Percentiles rank a stretch among this genome's conserved stretches.
Conservation (phyloP, 2,797 vertebrate species). For the Anguilla anguilla region DNA sequence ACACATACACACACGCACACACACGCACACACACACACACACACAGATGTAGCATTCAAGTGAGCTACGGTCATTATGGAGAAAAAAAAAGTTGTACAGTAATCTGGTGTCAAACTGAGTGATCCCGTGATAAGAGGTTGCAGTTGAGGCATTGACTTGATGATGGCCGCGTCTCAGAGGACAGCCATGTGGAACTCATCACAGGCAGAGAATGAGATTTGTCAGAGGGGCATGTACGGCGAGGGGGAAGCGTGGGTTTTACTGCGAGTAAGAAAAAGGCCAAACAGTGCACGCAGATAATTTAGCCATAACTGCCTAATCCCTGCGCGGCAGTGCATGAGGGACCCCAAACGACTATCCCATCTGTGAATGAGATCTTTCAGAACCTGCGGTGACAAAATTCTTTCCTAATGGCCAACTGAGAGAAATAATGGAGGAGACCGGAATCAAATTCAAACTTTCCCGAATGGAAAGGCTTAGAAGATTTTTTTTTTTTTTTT, state of each 20-base stretch:
- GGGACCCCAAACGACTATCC: conserved; percentile 19
- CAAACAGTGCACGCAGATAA: conserved; percentile 12
- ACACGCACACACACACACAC: neutral
- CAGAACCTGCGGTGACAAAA: conserved; percentile 5
- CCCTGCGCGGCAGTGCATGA: neutral
- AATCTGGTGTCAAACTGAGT: conserved; percentile 1
- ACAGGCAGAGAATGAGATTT: neutral
- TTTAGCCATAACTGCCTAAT: conserved; percentile 22
- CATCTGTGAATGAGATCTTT: conserved; percentile 17
- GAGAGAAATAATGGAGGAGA: conserved; percentile 11
- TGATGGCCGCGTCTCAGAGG: neutral
- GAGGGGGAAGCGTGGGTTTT: conserved; percentile 3
- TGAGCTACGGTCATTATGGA: neutral
- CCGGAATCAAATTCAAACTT: neutral
- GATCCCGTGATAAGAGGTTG: neutral
- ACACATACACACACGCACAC: neutral
- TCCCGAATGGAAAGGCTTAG: conserved; percentile 16
- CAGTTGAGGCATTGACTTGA: conserved; percentile 1
- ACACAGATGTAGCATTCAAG: neutral
- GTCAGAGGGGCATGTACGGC: neutral
- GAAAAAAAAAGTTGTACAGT: neutral
- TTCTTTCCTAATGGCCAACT: conserved; percentile 28
- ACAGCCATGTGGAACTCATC: conserved; percentile 17
- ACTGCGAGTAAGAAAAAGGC: neutral
- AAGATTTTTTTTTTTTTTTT: neutral